Conservation (phyloP, 2,113 vertebrate genomes). For the Ibidorhyncha struthersii region DNA sequence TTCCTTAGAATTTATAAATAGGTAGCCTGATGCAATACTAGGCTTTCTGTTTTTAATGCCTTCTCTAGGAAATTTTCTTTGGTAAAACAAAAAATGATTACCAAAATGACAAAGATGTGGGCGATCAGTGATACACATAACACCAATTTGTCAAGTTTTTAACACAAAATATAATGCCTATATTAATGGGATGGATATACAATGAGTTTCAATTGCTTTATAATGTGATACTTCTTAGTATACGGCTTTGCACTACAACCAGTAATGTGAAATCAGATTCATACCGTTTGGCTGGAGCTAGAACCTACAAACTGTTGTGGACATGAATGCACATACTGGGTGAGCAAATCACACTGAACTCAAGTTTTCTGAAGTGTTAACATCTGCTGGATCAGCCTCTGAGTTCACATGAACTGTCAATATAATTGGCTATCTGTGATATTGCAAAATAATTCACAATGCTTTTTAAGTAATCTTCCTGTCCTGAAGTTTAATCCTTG, state of each 20-base stretch:
- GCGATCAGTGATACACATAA: not conserved
- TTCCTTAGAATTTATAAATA: slow-evolving; percentile 73
- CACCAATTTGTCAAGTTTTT: not conserved
- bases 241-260: not conserved
- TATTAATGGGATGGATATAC: not conserved
- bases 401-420: not conserved
- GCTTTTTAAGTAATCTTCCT: not conserved
- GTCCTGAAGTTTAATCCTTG: not conserved
- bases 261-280: not conserved
- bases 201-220: not conserved
- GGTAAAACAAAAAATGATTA: slow-evolving; percentile 37
- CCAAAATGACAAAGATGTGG: not conserved
- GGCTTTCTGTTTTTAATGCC: slow-evolving; percentile 53
- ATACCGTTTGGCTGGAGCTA: rapidly evolving
- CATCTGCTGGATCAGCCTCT: not conserved
- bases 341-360: not conserved
- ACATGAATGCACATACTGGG: not conserved
- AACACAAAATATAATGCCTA: not conserved
- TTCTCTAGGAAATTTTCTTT: slow-evolving; percentile 45
- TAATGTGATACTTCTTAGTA: not conserved
- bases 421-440: not conserved
- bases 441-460: not conserved
- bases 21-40: slow-evolving; percentile 28
- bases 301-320: not conserved
- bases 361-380: slow-evolving; percentile 10